Evolutionary conservation across 2,797 vertebrate genomes (phyloP), one percentile per base, ranked within the genome.

Genomic region (Rhabdomys pumilio): DNA sequence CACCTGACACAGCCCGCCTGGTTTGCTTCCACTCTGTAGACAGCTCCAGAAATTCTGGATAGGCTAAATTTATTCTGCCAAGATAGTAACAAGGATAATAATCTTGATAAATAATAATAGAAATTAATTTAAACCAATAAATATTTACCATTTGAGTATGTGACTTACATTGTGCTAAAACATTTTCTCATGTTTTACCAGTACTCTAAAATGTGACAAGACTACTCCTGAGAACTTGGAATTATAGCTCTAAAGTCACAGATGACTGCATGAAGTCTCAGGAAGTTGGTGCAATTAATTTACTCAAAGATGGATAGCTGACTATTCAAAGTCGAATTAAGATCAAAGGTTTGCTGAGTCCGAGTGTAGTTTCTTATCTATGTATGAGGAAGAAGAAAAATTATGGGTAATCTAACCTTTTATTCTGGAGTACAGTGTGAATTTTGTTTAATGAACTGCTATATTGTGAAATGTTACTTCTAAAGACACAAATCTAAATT

Each of bases 161-260:
- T n/a, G 13, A 57, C 4, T 81, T 94, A 83, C 14, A 50, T 57
- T 92, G 1, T 91, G 12, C 22, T 88, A 63, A 90, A 76, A 0
- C 55, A n/a, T 84, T 88, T 89, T 85, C 50, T 85, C 24, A 57
- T 29, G 4, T 69, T 89, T 93, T 83, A 20, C 38, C n/a, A 91
- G 31, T 57, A 81, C 24, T 50, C 47, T 50, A 50, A 50, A 50
- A 8, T 50, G 47, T 50, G 47, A 50, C 12, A 79, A 17, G 65
- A 92, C 57, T 65, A 77, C 8, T n/a, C 38, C 22, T 90, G 38
- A 50, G 47, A 80, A 17, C 89, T 93, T 55, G 41, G 20, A 76
- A 57, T 94, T 91, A 82, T 38, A 11, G 83, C 72, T 34, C 29
- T 94, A n/a, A 90, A 55, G 75, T 96, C 86, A 80, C 20, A 76